Conservation (phyloP, 2,797 vertebrate genomes). For the Falco peregrinus region DNA sequence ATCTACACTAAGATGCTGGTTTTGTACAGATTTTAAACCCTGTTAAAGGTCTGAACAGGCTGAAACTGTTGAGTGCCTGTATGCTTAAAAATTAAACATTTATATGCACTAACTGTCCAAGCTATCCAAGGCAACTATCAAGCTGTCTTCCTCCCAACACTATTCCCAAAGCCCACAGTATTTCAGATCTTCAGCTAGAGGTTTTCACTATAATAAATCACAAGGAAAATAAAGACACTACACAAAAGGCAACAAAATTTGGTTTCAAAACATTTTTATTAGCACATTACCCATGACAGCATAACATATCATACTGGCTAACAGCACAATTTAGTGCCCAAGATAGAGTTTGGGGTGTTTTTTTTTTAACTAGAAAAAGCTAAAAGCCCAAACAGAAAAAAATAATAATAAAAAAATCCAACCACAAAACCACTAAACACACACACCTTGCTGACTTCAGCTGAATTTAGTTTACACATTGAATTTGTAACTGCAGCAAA, state of each 20-base stretch:
- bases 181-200: not conserved
- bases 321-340: not conserved
- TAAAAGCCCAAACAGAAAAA: not conserved
- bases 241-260: not conserved
- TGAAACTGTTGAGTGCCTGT: not conserved
- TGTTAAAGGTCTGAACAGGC: not conserved
- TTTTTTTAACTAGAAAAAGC: not conserved
- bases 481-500: not conserved
- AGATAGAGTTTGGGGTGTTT: not conserved
- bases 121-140: not conserved
- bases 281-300: not conserved
- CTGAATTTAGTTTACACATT: not conserved
- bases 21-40: not conserved
- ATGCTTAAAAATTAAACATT: not conserved
- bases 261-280: not conserved
- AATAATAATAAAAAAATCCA: not conserved
- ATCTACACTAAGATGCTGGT: not conserved
- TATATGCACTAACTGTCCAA: not conserved
- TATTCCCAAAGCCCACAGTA: not conserved
- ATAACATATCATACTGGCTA: not conserved
- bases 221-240: not conserved
- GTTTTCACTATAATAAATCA: not conserved
- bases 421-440: not conserved
- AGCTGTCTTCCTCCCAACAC: not conserved
- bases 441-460: not conserved